A percentile compares a stretch with the other conserved stretches of the same genome.
Conservation (phyloP, 2,113 vertebrate genomes). For the Tragelaphus buxtoni region DNA sequence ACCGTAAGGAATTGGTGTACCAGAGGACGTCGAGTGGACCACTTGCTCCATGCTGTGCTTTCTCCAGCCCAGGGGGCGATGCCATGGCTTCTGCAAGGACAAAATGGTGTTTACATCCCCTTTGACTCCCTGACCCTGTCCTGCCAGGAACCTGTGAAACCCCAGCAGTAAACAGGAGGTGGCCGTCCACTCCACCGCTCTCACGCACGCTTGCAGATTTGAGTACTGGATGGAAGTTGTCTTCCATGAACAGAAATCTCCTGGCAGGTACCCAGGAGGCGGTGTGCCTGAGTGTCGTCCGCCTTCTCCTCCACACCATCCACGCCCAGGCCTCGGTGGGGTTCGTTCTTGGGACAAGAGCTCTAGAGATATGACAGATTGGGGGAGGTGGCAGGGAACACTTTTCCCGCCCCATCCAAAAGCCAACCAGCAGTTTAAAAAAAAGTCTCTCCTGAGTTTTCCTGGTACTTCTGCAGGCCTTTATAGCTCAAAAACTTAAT, state of each 20-base stretch:
- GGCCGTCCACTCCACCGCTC: too few species aligned
- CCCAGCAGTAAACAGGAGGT: background rate
- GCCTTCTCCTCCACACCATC: too few species aligned
- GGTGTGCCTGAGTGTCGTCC: rapidly evolving
- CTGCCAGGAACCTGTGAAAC: background rate
- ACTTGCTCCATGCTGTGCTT: background rate
- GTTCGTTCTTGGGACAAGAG: background rate
- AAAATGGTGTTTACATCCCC: background rate
- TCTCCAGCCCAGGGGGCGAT: background rate
- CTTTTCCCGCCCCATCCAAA: background rate
- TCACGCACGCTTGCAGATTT: background rate
- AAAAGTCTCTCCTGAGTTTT: background rate
- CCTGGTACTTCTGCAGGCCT: background rate
- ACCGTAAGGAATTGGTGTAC: too few species aligned
- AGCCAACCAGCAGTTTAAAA: background rate
- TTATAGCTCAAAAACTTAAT: background rate
- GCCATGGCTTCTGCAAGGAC: background rate
- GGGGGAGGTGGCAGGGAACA: background rate
- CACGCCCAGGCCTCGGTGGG: rapidly evolving
- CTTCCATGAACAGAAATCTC: background rate
- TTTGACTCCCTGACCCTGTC: background rate
- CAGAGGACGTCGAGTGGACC: background rate
- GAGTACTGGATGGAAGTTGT: background rate
- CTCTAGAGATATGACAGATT: background rate
- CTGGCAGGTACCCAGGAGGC: background rate